Percentiles rank a stretch among this genome's conserved stretches.
Conservation (phyloP, 2,113 vertebrate species). For the Microcebus murinus region DNA sequence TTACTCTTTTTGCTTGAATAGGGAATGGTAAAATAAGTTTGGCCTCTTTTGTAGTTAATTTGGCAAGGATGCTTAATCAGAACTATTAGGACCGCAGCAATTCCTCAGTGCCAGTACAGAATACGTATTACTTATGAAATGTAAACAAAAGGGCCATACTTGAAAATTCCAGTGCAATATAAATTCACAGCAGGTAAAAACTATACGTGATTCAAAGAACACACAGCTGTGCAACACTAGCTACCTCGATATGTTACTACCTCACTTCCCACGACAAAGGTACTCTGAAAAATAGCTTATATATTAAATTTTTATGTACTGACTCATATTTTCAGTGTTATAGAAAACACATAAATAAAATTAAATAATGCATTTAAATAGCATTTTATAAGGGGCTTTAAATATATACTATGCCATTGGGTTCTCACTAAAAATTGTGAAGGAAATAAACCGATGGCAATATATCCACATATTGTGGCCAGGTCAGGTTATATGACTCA, state of each 20-base stretch:
- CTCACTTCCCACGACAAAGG: not conserved
- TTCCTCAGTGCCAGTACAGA: not conserved
- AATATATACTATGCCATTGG: not conserved
- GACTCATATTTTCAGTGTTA: not conserved
- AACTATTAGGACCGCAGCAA: not conserved
- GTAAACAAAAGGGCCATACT: not conserved
- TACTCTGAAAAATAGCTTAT: not conserved
- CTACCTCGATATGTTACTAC: not conserved
- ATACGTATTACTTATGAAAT: not conserved
- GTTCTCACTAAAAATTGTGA: not conserved
- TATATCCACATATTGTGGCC: not conserved
- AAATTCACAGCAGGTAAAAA: not conserved
- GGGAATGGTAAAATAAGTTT: not conserved
- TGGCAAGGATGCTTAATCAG: conserved; percentile 41
- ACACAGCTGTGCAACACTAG: not conserved
- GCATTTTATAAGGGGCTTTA: not conserved
- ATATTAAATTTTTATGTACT: not conserved
- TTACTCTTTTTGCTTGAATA: conserved; percentile 16
- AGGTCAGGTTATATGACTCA: not conserved
- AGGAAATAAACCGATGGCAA: not conserved
- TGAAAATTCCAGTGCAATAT: not conserved
- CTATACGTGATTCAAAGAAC: not conserved
- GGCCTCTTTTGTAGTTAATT: not conserved
- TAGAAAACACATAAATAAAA: not conserved
- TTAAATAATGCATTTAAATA: not conserved